Evolutionary conservation across 1,140 invertebrate genomes (phyloP), one percentile per base, ranked within the genome.

Genomic region (Drosophila ogumai): DNA sequence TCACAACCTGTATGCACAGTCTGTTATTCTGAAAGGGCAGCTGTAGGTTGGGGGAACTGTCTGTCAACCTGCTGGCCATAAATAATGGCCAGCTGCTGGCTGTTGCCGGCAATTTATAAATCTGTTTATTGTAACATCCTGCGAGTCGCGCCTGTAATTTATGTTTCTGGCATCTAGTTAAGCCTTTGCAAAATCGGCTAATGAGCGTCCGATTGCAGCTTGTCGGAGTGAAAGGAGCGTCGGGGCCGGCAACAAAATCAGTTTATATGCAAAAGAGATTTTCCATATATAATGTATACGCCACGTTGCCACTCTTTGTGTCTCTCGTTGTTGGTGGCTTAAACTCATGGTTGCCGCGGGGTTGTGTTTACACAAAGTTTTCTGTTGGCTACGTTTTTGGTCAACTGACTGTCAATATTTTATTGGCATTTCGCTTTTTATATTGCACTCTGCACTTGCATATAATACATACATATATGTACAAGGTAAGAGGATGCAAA

Each of bases 361-460:
- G 17, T 22, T 9, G 43, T 69, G 76, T 76, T 87, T 79, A 67
- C 71, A 79, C 40, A 75, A 66, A 52, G 60, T 56, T 71, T 59
- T 67, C 50, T 25, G 40, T 43, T 52, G 52, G 31, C 44, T 50
- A 36, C 60, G 65, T 65, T 52, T 74, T 65, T 55, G 68, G 72
- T 73, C 59, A 75, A 52, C 65, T 65, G 65, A 65, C 69, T 71
- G 54, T 82, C 75, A 86, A 86, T 82, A 80, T 82, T 76, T 79
- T 76, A 82, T 78, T 78, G 79, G 54, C 44, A 41, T 54, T 58
- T 67, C 41, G 49, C 32, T 76, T 68, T 69, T 76, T 72, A 52
- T 55, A 60, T 82, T 63, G 49, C 54, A 54, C 43, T 41, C 54
- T 3, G 31, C 9, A 8, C 28, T 10, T 3, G 12, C 9, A 50